Conservation (phyloP, 2,888 invertebrate genomes). For the Rapana venosa region DNA sequence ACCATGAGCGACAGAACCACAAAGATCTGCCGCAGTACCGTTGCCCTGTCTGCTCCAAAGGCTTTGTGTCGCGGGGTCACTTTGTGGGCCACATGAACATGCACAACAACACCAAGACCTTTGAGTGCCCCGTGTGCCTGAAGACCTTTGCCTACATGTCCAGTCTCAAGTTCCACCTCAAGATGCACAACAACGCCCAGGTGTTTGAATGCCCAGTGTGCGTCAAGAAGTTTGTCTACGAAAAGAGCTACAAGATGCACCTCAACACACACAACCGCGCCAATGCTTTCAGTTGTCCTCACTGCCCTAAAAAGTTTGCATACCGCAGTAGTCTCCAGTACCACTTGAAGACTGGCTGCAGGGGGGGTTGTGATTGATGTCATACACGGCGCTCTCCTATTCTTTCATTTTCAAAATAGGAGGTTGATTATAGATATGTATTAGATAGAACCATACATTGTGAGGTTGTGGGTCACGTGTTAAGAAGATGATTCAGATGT, state of each 20-base stretch:
- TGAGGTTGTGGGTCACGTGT: no score
- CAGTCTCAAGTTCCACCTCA: conserved; percentile 45
- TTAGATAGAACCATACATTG: no score
- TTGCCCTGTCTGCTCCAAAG: conserved; percentile 44
- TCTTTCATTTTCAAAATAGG: no score
- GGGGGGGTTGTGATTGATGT: background rate
- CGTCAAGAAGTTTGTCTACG: conserved; percentile 29
- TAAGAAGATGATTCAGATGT: no score
- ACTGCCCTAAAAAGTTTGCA: conserved; percentile 28
- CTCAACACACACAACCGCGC: conserved; percentile 33
- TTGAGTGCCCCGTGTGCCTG: conserved; percentile 42
- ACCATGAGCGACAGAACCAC: conserved; percentile 46
- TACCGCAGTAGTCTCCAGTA: conserved; percentile 23
- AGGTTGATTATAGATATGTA: no score
- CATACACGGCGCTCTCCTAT: background rate
- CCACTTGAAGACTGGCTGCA: conserved; percentile 20
- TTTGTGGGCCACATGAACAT: conserved; percentile 48
- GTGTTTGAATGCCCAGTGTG: conserved; percentile 29
- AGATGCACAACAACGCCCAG: conserved; percentile 37
- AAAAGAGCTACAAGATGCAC: conserved; percentile 31
- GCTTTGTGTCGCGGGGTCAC: conserved; percentile 45
- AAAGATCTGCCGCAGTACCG: conserved; percentile 40
- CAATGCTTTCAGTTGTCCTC: conserved; percentile 19
- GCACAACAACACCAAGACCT: conserved; percentile 47
- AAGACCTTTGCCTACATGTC: conserved; percentile 46